Percentiles rank a stretch among this genome's conserved stretches.
Conservation (phyloP, 2,113 vertebrate genomes). For the Rhegmatorhina hoffmannsi region DNA sequence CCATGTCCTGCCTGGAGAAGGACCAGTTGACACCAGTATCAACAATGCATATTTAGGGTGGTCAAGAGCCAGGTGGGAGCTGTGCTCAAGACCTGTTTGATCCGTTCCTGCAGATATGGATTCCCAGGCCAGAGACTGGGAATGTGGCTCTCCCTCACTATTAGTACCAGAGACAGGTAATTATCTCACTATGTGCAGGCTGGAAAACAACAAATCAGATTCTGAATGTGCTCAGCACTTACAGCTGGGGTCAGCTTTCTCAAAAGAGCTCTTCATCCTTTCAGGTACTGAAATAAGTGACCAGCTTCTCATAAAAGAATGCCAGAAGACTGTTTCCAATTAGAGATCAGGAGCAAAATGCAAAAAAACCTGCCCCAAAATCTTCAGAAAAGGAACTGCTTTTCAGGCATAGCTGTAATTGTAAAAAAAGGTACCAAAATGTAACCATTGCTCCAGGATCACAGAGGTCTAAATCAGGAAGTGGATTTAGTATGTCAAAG, state of each 20-base stretch:
- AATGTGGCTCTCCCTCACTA: background rate
- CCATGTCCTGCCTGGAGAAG: background rate
- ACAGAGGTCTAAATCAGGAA: background rate
- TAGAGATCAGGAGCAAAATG: background rate
- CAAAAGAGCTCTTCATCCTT: background rate
- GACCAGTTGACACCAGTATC: fast-evolving
- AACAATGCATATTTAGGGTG: background rate
- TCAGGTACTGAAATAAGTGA: background rate
- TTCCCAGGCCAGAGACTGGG: background rate
- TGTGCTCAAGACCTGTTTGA: background rate
- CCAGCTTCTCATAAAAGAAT: background rate
- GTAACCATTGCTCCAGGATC: background rate
- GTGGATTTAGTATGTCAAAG: background rate
- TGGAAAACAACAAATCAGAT: background rate
- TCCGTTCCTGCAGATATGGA: background rate
- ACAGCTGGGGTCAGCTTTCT: background rate
- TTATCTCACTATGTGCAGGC: background rate
- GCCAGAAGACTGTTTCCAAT: background rate
- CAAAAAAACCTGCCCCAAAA: background rate
- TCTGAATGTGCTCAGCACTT: background rate
- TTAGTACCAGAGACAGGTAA: background rate
- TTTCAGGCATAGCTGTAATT: background rate
- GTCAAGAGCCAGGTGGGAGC: background rate
- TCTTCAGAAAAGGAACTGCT: background rate
- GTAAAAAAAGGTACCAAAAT: background rate